phyloP scores from a whole-genome alignment of 1,140 invertebrate genomes.

The Galleria mellonella region DNA sequence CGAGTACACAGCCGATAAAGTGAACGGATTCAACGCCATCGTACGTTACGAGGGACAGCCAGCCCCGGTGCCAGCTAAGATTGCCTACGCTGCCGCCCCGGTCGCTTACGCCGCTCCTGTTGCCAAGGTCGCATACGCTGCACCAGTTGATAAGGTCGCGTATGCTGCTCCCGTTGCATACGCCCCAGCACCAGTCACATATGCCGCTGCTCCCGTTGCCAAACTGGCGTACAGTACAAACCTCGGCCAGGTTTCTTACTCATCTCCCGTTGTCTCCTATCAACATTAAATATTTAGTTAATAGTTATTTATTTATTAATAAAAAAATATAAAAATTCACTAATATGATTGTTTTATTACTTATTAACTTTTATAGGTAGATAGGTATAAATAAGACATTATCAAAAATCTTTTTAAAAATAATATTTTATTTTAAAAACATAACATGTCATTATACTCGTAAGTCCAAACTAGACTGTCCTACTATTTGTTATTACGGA shows the following conservation, averaged over 20 bases:
- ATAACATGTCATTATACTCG: too few relatives aligned
- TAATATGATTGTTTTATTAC: too few relatives aligned
- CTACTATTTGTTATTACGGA: too few relatives aligned
- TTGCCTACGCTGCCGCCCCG: conserved; percentile 17
- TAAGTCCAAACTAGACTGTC: too few relatives aligned
- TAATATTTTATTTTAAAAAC: too few relatives aligned
- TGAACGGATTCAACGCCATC: conserved; percentile 43
- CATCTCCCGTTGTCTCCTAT: conserved; percentile 45
- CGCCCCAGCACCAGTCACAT: conserved; percentile 6
- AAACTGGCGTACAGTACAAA: conserved; percentile 13
- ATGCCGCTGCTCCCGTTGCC: conserved; percentile 10
- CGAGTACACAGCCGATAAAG: conserved; percentile 73
- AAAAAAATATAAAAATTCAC: too few relatives aligned
- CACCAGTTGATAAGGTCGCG: conserved; percentile 4
- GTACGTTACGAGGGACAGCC: conserved; percentile 47
- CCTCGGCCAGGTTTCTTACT: conserved; percentile 38
- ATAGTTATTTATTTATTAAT: too few relatives aligned
- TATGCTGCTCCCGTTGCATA: conserved; percentile 5
- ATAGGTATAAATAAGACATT: too few relatives aligned
- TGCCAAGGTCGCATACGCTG: conserved; percentile 14
- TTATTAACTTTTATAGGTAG: too few relatives aligned
- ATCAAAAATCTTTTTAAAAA: too few relatives aligned
- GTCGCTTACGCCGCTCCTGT: conserved; percentile 15
- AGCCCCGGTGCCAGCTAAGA: conserved; percentile 52
- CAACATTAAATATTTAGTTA: too few relatives aligned